Conservation (phyloP, 2,797 vertebrate species). For the Balearica regulorum region DNA sequence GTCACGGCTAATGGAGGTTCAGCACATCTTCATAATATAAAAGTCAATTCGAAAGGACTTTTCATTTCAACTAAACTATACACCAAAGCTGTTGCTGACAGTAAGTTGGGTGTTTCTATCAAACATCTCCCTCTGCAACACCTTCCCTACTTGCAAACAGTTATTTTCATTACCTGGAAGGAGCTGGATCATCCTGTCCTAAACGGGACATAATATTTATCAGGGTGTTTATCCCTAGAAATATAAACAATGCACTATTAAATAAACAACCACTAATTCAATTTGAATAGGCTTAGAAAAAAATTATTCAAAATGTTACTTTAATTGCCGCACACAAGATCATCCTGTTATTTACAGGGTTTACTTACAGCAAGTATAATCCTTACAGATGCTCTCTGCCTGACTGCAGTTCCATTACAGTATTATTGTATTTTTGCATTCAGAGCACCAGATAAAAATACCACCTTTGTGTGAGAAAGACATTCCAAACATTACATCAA, state of each 20-base stretch:
- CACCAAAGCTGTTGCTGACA: background rate
- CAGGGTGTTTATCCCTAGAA: constrained; percentile 94
- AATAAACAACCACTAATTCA: background rate
- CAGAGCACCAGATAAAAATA: background rate
- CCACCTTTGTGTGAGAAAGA: background rate
- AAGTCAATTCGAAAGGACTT: constrained; percentile 11
- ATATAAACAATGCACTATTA: constrained; percentile 36
- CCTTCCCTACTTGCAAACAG: background rate
- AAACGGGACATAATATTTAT: constrained; percentile 99
- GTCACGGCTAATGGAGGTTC: background rate
- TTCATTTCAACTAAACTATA: background rate
- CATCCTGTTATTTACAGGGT: background rate
- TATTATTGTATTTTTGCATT: background rate
- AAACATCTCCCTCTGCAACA: background rate
- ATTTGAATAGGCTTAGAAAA: background rate
- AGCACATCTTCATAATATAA: background rate
- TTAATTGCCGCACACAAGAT: background rate
- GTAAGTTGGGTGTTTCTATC: background rate
- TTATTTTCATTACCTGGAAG: constrained; percentile 85
- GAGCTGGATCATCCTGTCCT: constrained; percentile 96
- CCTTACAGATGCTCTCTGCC: background rate
- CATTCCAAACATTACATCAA: background rate
- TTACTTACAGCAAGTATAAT: background rate
- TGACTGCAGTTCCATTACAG: background rate
- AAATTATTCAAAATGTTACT: background rate